These are phyloP conservation scores for Liposcelis brunnea DNA, from an alignment of 2,888 invertebrate genomes.

Conservation along the genomic window DNA sequence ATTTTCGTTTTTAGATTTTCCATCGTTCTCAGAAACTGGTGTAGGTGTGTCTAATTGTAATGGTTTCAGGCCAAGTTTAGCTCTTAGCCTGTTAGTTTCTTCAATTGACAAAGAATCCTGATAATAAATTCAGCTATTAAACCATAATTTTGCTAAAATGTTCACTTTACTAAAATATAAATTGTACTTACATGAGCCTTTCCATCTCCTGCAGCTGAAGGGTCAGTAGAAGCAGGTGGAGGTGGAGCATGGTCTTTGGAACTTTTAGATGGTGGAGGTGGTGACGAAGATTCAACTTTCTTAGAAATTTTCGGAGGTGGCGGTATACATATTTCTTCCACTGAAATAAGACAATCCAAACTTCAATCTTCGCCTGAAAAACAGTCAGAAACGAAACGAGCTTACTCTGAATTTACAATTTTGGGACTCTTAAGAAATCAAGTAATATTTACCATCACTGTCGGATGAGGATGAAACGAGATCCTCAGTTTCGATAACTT, in stretches of 20 bases:
- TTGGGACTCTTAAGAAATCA: conserved; percentile 9
- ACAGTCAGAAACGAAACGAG: conserved; percentile 8
- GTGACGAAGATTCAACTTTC: conserved; percentile 18
- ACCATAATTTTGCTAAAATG: no score
- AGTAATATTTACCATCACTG: conserved; percentile 36
- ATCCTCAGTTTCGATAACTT: conserved; percentile 11
- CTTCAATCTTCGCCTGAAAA: conserved; percentile 11
- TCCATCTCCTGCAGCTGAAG: conserved; percentile 25
- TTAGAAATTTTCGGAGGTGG: conserved; percentile 28
- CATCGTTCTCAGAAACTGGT: conserved; percentile 20
- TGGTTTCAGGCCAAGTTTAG: conserved; percentile 86
- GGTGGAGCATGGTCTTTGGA: conserved; percentile 17
- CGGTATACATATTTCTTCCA: conserved; percentile 26
- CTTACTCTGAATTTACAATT: conserved; percentile 11
- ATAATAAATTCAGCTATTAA: conserved; percentile 10
- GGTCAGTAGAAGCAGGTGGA: conserved; percentile 24
- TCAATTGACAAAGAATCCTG: conserved; percentile 48
- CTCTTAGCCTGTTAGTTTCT: conserved; percentile 76
- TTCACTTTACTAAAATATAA: no score
- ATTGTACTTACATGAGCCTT: conserved; percentile 5
- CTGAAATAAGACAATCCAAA: conserved; percentile 17
- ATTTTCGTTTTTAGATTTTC: conserved; percentile 13
- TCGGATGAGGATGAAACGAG: conserved; percentile 21
- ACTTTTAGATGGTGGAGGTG: conserved; percentile 25
- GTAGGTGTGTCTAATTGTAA: conserved; percentile 42